Base-by-base conservation (phyloP, 1,140 invertebrate genomes). In the Temnothorax curvispinosus region DNA sequence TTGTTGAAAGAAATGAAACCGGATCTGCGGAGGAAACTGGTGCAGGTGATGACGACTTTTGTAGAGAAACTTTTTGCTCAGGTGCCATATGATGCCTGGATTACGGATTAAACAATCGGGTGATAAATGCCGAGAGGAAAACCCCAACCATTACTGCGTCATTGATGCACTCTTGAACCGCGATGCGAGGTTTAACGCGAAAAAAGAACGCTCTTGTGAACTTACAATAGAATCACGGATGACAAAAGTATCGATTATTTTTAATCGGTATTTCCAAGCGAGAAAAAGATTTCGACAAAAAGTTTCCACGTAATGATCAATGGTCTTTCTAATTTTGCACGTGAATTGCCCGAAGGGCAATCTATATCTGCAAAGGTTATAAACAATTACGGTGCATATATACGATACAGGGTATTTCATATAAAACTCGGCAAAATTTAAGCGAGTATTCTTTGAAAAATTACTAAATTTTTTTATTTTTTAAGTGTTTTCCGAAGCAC, bases 1-100 rank as follows among this genome's bases (percentile, higher is more conserved):
- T 94, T 98, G 9, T 92, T 98, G 11, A 97, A 97, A 92, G 97
- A 98, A 95, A 98, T 98, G 98, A 98, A 98, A 93, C 98, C 98
- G 0, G 97, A 97, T 93, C 95, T 98, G 44, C 97, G 97, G 88
- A 96, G 96, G 86, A 98, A 98, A 92, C 95, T 98, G 2, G 96
- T 97, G 6, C 95, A 96, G 65, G 96, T 97, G 54, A 97, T 98
- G 96, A 96, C 96, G 13, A 96, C 96, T 65, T 98, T 98, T 92
- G 96, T 98, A 27, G 96, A 97, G 88, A 97, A 96, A 87, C 94
- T 98, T 13, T 97, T 98, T 77, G 95, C 96, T 4, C 96, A 97
- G 93, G 97, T 98, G 67, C 97, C 98, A 1, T 97, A 98, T 89
- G 97, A 98, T 87, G 96, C 97, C 60, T 98, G 97, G 97, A 96